A percentile compares a stretch with the other conserved stretches of the same genome.
Evolutionary conservation across 2,888 invertebrate species (phyloP).

Genomic region (Callimorpha dominula): DNA sequence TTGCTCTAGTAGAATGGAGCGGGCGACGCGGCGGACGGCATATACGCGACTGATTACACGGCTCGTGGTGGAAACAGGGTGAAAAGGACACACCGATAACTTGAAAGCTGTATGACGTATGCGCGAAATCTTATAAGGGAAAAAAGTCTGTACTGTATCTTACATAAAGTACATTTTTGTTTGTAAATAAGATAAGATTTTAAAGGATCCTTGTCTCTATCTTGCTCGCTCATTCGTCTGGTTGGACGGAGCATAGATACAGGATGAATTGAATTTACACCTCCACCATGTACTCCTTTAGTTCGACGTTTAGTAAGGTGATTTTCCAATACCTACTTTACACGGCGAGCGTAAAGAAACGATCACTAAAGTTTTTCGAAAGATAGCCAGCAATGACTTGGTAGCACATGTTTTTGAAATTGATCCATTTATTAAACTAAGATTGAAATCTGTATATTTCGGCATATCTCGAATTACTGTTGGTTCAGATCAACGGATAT

Average conservation of each 20-base stretch:
- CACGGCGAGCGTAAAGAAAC: conserved; percentile 38
- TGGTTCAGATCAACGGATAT: conserved; percentile 43
- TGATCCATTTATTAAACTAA: background rate
- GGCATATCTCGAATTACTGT: conserved; percentile 47
- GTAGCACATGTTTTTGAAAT: background rate
- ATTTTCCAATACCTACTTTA: conserved; percentile 50
- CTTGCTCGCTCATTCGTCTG: conserved; percentile 78
- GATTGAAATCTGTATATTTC: conserved; percentile 39
- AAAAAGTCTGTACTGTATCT: conserved; percentile 38
- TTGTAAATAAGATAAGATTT: conserved; percentile 57
- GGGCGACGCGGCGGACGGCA: conserved; percentile 79
- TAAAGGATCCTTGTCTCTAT: conserved; percentile 76
- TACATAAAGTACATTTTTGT: conserved; percentile 40
- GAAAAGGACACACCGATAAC: conserved; percentile 77
- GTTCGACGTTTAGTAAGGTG: conserved; percentile 60
- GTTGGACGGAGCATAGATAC: conserved; percentile 80
- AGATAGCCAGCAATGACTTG: conserved; percentile 32
- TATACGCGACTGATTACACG: conserved; percentile 81
- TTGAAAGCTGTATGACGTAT: conserved; percentile 58
- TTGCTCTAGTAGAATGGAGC: conserved; percentile 55
- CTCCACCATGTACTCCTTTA: conserved; percentile 59
- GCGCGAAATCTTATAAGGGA: conserved; percentile 38
- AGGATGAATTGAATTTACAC: conserved; percentile 83
- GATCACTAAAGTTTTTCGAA: background rate
- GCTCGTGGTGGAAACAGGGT: conserved; percentile 76